Evolutionary conservation across 1,140 invertebrate genomes (phyloP).

Genomic region (Panulirus ornatus): DNA sequence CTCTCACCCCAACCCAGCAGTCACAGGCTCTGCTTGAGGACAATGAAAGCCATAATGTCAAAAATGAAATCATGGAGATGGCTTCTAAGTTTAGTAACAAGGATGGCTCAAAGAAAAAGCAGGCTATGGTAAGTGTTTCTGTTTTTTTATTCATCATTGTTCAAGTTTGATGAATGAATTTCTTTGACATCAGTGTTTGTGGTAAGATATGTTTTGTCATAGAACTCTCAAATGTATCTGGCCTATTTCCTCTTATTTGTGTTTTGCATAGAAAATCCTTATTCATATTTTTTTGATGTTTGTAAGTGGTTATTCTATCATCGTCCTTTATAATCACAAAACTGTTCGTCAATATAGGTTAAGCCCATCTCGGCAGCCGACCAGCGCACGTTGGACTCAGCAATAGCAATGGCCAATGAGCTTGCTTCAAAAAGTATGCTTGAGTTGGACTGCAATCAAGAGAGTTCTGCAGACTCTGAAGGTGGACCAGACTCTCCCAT

Average conservation of each 20-base stretch:
- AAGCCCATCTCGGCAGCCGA: slow-evolving; percentile 97
- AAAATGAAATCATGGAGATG: slow-evolving; percentile 87
- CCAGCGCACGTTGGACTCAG: slow-evolving; percentile 93
- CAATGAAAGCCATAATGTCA: slow-evolving; percentile 84
- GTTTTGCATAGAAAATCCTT: too few relatives aligned
- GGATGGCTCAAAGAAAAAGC: slow-evolving; percentile 83
- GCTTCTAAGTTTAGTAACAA: slow-evolving; percentile 80
- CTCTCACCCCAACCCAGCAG: slow-evolving; percentile 55
- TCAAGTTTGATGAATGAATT: not conserved
- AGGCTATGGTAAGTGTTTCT: slow-evolving; percentile 84
- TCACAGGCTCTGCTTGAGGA: slow-evolving; percentile 65
- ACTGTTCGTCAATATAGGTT: slow-evolving; percentile 80
- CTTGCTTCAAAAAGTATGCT: slow-evolving; percentile 92
- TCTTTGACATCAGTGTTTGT: too few relatives aligned
- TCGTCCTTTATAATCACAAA: not conserved
- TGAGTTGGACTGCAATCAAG: slow-evolving; percentile 82
- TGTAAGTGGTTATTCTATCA: not conserved
- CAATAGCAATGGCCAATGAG: slow-evolving; percentile 96
- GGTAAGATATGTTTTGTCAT: too few relatives aligned
- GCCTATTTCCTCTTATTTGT: too few relatives aligned
- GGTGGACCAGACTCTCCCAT: slow-evolving; percentile 82
- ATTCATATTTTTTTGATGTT: too few relatives aligned
- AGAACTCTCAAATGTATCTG: too few relatives aligned
- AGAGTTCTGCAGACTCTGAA: slow-evolving; percentile 73
- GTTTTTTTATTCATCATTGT: not conserved